Conservation (phyloP, 30 jellyfish, hydroid and myxozoan species). For the Chironex yamaguchii region DNA sequence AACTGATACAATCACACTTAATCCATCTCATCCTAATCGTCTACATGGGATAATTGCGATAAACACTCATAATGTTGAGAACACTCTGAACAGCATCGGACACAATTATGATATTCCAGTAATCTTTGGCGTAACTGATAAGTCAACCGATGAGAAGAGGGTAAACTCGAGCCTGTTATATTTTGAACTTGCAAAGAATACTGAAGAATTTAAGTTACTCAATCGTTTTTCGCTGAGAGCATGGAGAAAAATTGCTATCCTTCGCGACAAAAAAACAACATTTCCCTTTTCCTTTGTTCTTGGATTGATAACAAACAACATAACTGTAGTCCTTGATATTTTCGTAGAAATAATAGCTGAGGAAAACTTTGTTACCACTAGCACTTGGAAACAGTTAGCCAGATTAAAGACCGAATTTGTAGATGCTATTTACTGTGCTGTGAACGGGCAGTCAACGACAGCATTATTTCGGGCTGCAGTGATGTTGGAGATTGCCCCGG, state of each 20-base stretch:
- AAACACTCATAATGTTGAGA: slow-evolving; percentile 14
- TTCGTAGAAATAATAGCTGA: neutral
- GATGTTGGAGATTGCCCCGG: slow-evolving; percentile 28
- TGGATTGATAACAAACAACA: slow-evolving; percentile 4
- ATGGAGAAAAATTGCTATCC: neutral
- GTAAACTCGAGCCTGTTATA: no score
- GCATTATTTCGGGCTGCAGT: slow-evolving; percentile 50
- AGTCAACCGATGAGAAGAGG: no score
- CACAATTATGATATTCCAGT: slow-evolving; percentile 13
- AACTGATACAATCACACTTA: neutral
- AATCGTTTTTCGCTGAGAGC: neutral
- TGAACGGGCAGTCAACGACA: neutral
- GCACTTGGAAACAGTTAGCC: neutral
- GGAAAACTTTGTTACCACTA: neutral
- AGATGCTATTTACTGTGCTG: slow-evolving; percentile 9
- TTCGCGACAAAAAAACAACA: neutral
- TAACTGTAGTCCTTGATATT: slow-evolving; percentile 10
- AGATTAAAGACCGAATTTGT: neutral
- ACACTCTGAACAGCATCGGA: slow-evolving; percentile 17
- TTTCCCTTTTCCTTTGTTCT: slow-evolving; percentile 49
- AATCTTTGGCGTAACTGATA: slow-evolving; percentile 46
- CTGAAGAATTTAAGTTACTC: no score
- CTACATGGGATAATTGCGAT: slow-evolving; percentile 57
- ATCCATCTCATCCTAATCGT: slow-evolving; percentile 5
- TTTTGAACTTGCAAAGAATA: no score